These are phyloP conservation scores for Callyntrura guangdongensis DNA, from an alignment of 2,888 invertebrate genomes.

Conservation along the genomic window DNA sequence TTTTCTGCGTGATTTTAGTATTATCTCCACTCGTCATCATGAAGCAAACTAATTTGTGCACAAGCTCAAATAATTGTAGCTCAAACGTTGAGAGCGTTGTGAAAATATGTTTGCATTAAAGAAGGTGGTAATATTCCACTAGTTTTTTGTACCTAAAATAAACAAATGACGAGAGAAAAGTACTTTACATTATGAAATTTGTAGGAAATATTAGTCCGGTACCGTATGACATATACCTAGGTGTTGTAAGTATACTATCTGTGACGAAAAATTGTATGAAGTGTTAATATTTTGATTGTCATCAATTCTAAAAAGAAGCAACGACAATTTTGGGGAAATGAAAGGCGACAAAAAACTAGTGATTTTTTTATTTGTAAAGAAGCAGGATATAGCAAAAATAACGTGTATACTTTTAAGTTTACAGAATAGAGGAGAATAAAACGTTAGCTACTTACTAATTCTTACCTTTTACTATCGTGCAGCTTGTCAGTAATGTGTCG, in stretches of 20 bases:
- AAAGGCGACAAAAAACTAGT: too few species aligned
- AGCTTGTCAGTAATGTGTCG: not conserved
- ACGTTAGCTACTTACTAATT: not conserved
- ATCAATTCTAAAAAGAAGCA: not conserved
- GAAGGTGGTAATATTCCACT: conserved; percentile 18
- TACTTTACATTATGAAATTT: too few species aligned
- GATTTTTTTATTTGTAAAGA: too few species aligned
- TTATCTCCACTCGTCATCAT: conserved; percentile 2
- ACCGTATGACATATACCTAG: too few species aligned
- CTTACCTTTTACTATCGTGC: too few species aligned
- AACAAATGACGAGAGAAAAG: conserved; percentile 11
- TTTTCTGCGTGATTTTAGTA: not conserved
- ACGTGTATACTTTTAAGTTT: too few species aligned
- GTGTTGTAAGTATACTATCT: too few species aligned
- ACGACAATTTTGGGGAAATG: too few species aligned
- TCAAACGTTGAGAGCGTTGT: not conserved
- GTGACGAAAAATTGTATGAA: not conserved
- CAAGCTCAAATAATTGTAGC: not conserved
- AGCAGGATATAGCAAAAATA: too few species aligned
- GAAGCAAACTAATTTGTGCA: conserved; percentile 2
- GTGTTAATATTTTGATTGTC: not conserved
- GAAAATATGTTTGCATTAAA: not conserved
- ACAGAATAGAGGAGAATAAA: not conserved
- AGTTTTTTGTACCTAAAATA: not conserved
- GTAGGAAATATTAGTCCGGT: too few species aligned